These are phyloP conservation scores for Chironex yamaguchii DNA, from an alignment of 30 jellyfish, hydroid and myxozoan genomes.

Conservation along the genomic window DNA sequence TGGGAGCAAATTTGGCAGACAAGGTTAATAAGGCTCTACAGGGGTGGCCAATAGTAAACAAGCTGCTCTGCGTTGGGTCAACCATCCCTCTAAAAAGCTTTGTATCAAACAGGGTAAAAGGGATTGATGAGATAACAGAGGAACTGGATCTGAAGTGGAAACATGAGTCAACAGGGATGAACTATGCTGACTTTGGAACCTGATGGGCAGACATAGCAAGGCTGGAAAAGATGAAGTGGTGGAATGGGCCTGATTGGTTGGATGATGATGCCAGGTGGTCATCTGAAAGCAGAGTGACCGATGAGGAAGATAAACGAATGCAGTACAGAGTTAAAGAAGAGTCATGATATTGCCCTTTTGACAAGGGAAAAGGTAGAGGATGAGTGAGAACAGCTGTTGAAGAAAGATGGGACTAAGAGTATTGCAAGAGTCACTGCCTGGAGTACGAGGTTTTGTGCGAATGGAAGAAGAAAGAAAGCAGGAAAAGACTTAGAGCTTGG, in stretches of 20 bases:
- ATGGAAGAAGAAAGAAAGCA: neutral
- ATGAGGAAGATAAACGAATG: neutral
- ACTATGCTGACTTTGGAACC: slow-evolving; percentile 18
- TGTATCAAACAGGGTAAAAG: slow-evolving; percentile 48
- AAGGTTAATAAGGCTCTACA: slow-evolving; percentile 33
- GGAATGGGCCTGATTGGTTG: slow-evolving; percentile 57
- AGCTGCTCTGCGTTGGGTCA: slow-evolving; percentile 32
- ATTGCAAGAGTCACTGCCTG: slow-evolving; percentile 20
- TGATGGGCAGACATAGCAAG: slow-evolving; percentile 4
- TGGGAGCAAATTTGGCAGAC: slow-evolving; percentile 51
- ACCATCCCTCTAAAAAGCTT: slow-evolving; percentile 11
- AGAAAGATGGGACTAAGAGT: slow-evolving; percentile 1
- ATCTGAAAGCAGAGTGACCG: neutral
- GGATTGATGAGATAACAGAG: slow-evolving; percentile 20
- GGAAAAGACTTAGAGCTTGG: neutral
- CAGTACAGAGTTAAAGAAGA: slow-evolving; percentile 1
- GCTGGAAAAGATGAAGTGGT: slow-evolving; percentile 30
- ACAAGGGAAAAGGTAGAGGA: neutral
- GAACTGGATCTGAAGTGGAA: neutral
- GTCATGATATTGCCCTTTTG: neutral
- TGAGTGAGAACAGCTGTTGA: neutral
- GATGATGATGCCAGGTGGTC: slow-evolving; percentile 45
- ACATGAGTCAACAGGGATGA: neutral
- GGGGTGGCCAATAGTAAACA: slow-evolving; percentile 33
- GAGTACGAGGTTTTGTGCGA: slow-evolving; percentile 11